Evolutionary conservation across 37 sponge, comb jelly and placozoan species (phyloP).

Genomic region (Ianthella basta): DNA sequence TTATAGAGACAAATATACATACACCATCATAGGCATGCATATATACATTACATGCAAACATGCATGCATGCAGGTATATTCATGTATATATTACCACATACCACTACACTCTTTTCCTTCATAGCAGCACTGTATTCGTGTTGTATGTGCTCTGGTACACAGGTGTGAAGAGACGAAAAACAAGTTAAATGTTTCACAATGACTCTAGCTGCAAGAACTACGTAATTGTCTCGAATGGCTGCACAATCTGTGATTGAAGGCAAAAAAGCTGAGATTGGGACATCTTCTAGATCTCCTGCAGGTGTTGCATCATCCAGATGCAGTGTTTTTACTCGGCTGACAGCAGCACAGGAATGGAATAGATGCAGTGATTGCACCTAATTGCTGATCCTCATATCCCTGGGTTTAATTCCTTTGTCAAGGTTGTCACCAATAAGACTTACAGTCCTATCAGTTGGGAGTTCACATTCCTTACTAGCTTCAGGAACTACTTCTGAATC

Average conservation of each 20-base stretch:
- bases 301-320: slow-evolving; percentile 22
- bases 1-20: no score
- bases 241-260: slow-evolving; percentile 21
- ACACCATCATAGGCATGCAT: no score
- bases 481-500: no score
- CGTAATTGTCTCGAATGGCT: slow-evolving; percentile 17
- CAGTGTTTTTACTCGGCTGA: slow-evolving; percentile 2
- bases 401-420: slow-evolving; percentile 7
- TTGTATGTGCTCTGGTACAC: slow-evolving; percentile 25
- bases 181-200: slow-evolving; percentile 2
- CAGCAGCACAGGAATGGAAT: slow-evolving; percentile 24
- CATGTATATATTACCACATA: slow-evolving; percentile 6
- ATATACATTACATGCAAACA: no score
- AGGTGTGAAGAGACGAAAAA: neutral
- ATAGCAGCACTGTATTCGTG: slow-evolving; percentile 35
- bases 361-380: slow-evolving; percentile 13
- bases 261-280: neutral
- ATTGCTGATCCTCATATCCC: slow-evolving; percentile 20
- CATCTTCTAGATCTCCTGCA: neutral
- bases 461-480: no score
- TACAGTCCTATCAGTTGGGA: no score
- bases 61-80: no score
- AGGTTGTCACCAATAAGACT: slow-evolving; percentile 44
- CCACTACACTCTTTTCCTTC: slow-evolving; percentile 17
- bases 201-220: neutral